These are phyloP conservation scores for Tupaia chinensis DNA, from an alignment of 2,113 vertebrate species.

Conservation along the genomic window DNA sequence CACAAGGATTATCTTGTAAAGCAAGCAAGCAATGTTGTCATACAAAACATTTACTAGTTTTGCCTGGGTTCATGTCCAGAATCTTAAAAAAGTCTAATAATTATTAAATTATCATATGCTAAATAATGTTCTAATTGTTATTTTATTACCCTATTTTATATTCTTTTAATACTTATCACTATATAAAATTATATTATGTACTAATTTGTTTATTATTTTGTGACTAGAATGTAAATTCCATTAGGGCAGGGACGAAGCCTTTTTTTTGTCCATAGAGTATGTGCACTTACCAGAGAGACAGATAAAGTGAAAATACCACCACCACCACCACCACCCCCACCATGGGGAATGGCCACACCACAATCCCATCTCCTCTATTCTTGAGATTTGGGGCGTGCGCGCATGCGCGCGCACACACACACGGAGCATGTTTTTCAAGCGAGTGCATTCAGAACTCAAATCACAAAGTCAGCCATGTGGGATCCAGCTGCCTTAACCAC, in stretches of 20 bases:
- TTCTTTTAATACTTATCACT: conserved; percentile 19
- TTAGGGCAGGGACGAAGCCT: neutral
- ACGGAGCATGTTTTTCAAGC: no score
- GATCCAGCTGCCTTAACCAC: no score
- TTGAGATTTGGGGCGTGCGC: no score
- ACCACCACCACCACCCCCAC: no score
- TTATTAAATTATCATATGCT: conserved; percentile 48
- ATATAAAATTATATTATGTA: neutral
- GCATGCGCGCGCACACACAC: no score
- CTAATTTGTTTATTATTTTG: neutral
- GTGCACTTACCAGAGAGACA: no score
- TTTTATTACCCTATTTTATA: conserved; percentile 36
- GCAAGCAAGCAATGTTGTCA: neutral
- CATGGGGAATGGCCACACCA: no score
- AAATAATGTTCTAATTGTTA: neutral
- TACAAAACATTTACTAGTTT: neutral
- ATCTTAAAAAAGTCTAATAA: conserved; percentile 28
- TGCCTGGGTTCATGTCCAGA: neutral
- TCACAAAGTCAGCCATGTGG: no score
- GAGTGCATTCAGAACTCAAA: no score
- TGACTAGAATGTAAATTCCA: conserved; percentile 22
- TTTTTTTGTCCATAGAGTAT: no score
- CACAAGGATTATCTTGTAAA: conserved; percentile 12
- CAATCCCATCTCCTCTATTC: no score
- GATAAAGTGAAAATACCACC: no score